Conservation (phyloP, 2,888 invertebrate genomes). For the Ectemnius lituratus region DNA sequence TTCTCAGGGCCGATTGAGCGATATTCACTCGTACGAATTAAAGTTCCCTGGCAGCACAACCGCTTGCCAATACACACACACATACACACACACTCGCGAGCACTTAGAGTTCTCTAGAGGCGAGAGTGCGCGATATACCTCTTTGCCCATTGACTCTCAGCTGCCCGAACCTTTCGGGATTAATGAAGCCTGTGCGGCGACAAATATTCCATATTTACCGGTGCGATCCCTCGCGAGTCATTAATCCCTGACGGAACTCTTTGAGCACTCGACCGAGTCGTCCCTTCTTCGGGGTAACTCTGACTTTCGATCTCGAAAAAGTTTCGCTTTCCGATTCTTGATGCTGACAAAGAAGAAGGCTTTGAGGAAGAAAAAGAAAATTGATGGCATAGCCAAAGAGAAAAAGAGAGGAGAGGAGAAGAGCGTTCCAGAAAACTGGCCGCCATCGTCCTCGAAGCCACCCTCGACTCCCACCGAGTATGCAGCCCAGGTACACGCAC, state of each 20-base stretch:
- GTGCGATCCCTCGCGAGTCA: conserved; percentile 3
- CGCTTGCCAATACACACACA: conserved; percentile 22
- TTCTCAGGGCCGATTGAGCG: conserved; percentile 43
- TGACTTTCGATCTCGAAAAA: conserved; percentile 37
- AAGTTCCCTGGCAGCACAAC: conserved; percentile 34
- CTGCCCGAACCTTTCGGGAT: conserved; percentile 46
- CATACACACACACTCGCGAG: no score
- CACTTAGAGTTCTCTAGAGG: conserved; percentile 30
- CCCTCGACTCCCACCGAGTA: conserved; percentile 38
- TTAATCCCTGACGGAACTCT: no score
- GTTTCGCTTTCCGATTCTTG: conserved; percentile 24
- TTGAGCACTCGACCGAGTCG: no score
- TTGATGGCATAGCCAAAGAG: conserved; percentile 17
- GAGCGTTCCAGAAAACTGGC: conserved; percentile 64
- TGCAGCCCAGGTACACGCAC: conserved; percentile 38
- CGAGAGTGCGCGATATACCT: neutral
- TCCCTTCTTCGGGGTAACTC: neutral
- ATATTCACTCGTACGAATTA: conserved; percentile 51
- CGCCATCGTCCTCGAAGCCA: conserved; percentile 50
- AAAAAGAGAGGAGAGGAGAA: conserved; percentile 14
- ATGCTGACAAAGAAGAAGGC: neutral
- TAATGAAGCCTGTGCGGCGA: conserved; percentile 49
- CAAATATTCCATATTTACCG: conserved; percentile 49
- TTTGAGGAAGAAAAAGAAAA: conserved; percentile 41
- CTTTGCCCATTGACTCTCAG: conserved; percentile 48